Conservation (phyloP, 2,113 vertebrate genomes). For the Pampusana beccarii region DNA sequence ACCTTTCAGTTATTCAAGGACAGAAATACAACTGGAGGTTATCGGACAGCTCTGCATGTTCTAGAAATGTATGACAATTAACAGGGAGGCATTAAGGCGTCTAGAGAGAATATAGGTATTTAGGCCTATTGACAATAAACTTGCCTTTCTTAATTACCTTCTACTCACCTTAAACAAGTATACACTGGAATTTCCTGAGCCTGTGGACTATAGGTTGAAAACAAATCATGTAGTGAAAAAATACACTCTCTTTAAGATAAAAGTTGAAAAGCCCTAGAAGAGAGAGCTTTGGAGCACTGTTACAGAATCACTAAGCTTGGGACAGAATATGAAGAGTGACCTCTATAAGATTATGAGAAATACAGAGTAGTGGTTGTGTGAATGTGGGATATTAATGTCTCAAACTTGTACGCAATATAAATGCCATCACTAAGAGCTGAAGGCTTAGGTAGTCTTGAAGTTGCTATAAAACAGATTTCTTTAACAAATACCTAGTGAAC, state of each 20-base stretch:
- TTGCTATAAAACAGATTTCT: neutral
- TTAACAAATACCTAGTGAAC: slow-evolving; percentile 8
- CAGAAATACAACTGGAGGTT: neutral
- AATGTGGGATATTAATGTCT: neutral
- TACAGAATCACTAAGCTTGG: neutral
- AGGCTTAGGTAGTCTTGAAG: neutral
- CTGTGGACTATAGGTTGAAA: neutral
- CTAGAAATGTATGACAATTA: neutral
- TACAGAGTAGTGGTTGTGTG: neutral
- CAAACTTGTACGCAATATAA: neutral
- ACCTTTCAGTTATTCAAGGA: neutral
- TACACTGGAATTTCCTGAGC: neutral
- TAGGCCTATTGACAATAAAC: neutral
- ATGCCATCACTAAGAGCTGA: neutral
- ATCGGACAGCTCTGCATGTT: neutral
- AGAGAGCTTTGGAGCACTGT: neutral
- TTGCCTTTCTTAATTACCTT: neutral
- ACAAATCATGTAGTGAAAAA: neutral
- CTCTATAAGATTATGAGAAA: neutral
- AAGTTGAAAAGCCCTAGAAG: neutral
- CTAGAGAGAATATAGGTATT: neutral
- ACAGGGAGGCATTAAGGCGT: neutral
- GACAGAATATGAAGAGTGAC: neutral
- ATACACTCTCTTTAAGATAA: neutral
- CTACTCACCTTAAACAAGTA: neutral